A percentile compares a stretch with the other conserved stretches of the same genome.
These are phyloP conservation scores for Pegoplata infirma DNA, from an alignment of 2,888 invertebrate genomes.

Conservation along the genomic window DNA sequence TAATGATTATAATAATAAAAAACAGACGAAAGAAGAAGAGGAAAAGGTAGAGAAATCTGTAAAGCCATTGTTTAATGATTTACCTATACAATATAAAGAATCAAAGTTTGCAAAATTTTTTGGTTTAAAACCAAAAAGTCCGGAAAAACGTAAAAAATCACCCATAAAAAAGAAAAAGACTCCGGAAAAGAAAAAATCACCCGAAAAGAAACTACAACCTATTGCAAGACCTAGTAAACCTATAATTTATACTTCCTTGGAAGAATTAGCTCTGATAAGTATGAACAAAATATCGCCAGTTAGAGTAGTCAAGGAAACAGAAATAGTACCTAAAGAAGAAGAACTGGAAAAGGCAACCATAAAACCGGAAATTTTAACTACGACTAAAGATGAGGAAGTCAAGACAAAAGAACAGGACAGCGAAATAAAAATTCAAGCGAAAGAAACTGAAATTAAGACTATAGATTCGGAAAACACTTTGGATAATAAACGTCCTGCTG, in stretches of 20 bases:
- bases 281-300: constrained; percentile 43
- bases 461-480: neutral
- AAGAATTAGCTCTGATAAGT: constrained; percentile 68
- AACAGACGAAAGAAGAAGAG: constrained; percentile 63
- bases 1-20: constrained; percentile 69
- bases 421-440: neutral
- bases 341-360: neutral
- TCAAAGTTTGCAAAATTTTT: constrained; percentile 75
- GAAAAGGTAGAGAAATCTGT: constrained; percentile 55
- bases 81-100: constrained; percentile 72
- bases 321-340: neutral
- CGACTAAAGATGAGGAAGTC: neutral
- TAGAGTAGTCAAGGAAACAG: neutral
- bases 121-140: constrained; percentile 69
- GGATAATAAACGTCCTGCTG: constrained; percentile 51
- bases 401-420: neutral
- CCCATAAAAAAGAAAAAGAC: constrained; percentile 66
- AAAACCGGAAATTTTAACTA: neutral
- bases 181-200: constrained; percentile 68
- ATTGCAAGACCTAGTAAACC: constrained; percentile 14
- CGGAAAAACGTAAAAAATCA: constrained; percentile 59
- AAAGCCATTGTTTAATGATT: constrained; percentile 46
- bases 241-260: constrained; percentile 66
- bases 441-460: neutral
- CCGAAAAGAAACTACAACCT: constrained; percentile 48